phyloP scores from a whole-genome alignment of 30 jellyfish, hydroid and myxozoan species.

The Morbakka virulenta region DNA sequence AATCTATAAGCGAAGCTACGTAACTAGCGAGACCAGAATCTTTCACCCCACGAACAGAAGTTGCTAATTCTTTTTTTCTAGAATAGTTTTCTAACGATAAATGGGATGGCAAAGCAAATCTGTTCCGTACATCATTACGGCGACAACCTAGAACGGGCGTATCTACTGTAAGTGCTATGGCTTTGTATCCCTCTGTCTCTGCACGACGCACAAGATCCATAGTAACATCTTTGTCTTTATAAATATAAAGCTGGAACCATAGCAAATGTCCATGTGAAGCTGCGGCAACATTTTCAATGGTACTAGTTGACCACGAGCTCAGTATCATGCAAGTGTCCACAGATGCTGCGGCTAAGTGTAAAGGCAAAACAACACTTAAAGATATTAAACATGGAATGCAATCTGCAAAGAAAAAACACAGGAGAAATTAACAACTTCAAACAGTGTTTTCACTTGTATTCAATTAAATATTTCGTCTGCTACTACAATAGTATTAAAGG shows the following conservation, averaged over 20 bases:
- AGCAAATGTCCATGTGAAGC: constrained; percentile 56
- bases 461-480: too few relatives aligned
- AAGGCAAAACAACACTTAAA: too few relatives aligned
- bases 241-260: constrained; percentile 65
- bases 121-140: constrained; percentile 28
- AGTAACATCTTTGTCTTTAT: constrained; percentile 59
- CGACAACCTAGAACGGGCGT: constrained; percentile 62
- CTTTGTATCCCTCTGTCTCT: constrained; percentile 69
- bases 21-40: constrained; percentile 72
- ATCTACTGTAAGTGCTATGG: constrained; percentile 70
- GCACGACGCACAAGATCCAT: constrained; percentile 67
- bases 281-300: constrained; percentile 57
- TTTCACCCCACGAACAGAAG: constrained; percentile 45
- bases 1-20: constrained; percentile 39
- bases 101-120: constrained; percentile 49
- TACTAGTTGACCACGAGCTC: constrained; percentile 70
- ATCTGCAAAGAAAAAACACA: too few relatives aligned
- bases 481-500: too few relatives aligned
- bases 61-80: constrained; percentile 11
- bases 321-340: constrained; percentile 61
- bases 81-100: constrained; percentile 35
- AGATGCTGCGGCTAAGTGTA: constrained; percentile 79
- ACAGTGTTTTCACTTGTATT: too few relatives aligned
- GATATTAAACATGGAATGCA: too few relatives aligned
- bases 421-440: too few relatives aligned